Evolutionary conservation across 2,888 invertebrate species (phyloP).

Genomic region (Andrena camellia): DNA sequence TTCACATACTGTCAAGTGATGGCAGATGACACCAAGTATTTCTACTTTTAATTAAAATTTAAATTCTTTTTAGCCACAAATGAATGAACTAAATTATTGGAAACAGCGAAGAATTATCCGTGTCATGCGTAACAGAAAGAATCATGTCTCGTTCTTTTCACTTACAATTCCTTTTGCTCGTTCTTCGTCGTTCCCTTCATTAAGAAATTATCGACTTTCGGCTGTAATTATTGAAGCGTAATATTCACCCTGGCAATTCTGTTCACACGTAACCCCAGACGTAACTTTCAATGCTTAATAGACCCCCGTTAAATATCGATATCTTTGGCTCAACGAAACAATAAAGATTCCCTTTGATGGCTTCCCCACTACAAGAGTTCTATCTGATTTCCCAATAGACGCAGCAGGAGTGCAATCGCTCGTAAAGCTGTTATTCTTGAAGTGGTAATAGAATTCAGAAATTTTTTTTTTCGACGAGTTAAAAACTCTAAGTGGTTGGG

Average conservation of each 20-base stretch:
- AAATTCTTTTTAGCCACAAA: not conserved
- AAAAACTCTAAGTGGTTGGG: not conserved
- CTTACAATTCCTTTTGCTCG: not conserved
- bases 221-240: constrained; percentile 5
- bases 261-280: constrained; percentile 1
- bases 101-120: not conserved
- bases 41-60: not conserved
- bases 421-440: constrained; percentile 37
- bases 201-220: not conserved
- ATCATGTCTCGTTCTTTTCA: not conserved
- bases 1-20: not conserved
- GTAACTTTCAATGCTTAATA: constrained; percentile 18
- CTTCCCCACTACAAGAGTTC: constrained; percentile 5
- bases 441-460: constrained; percentile 11
- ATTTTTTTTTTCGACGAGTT: not conserved
- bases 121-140: not conserved
- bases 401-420: constrained; percentile 19
- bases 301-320: constrained; percentile 39
- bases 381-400: constrained; percentile 51
- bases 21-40: not conserved
- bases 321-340: constrained; percentile 9
- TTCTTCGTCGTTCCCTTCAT: not conserved
- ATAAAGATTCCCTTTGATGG: constrained; percentile 38
- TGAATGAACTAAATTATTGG: not conserved
- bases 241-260: not conserved